Conservation (phyloP, 2,888 invertebrate genomes). For the Drosophila barbarae region DNA sequence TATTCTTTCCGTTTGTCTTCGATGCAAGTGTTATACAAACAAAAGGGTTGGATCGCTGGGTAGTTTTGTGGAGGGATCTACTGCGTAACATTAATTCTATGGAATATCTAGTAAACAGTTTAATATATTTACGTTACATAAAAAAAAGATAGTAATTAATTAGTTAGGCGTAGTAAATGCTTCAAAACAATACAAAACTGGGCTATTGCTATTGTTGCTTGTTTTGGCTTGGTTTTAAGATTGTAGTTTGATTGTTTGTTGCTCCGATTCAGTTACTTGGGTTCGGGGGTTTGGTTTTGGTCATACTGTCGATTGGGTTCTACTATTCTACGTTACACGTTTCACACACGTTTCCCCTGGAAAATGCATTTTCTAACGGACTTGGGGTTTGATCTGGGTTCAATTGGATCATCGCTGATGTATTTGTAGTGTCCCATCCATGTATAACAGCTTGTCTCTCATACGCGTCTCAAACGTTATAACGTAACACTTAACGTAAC, state of each 20-base stretch:
- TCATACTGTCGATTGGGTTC: slow-evolving; percentile 33
- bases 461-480: slow-evolving; percentile 53
- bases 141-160: slow-evolving; percentile 35
- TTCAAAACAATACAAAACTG: slow-evolving; percentile 62
- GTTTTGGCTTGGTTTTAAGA: slow-evolving; percentile 34
- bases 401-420: slow-evolving; percentile 1
- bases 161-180: slow-evolving; percentile 28
- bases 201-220: slow-evolving; percentile 72
- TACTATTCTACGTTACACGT: slow-evolving; percentile 15
- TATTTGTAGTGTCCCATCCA: slow-evolving; percentile 40
- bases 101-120: slow-evolving; percentile 38
- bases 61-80: slow-evolving; percentile 13
- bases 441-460: slow-evolving; percentile 55
- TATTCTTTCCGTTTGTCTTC: slow-evolving; percentile 32
- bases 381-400: slow-evolving; percentile 1
- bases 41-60: slow-evolving; percentile 37
- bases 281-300: slow-evolving; percentile 40
- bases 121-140: slow-evolving; percentile 48
- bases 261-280: slow-evolving; percentile 74
- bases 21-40: slow-evolving; percentile 65
- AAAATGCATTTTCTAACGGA: slow-evolving; percentile 23
- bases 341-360: not conserved
- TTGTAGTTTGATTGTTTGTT: slow-evolving; percentile 76
- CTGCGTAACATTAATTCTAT: slow-evolving; percentile 36
- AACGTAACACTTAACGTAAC: slow-evolving; percentile 55